Evolutionary conservation across 2,888 invertebrate genomes (phyloP), one percentile per base, ranked within the genome.

Genomic region (Halocaridina rubra): DNA sequence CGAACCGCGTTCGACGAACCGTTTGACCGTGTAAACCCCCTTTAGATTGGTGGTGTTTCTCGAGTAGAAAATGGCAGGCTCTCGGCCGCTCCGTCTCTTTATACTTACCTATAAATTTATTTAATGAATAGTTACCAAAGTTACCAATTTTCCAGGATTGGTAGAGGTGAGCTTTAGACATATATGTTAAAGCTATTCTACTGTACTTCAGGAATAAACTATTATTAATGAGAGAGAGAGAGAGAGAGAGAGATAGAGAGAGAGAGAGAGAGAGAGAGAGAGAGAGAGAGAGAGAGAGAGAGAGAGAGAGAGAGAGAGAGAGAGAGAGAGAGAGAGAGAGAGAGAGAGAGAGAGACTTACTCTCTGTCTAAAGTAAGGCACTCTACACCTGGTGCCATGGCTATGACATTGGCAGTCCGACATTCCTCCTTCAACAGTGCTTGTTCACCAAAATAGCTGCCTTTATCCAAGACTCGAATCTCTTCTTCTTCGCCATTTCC

Each of bases 401-500:
- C 98, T 69, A 96, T 96, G 24, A 97, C 96, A 88, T 96, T 97
- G 7, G 98, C 98, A 75, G 97, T 95, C 39, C 98, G 92, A 67
- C 93, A 92, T 90, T 97, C 97, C 89, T 97, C 96, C 90, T 95
- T 94, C 75, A 96, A 91, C 39, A 97, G 92, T 0, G 97, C 97
- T 90, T 96, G 94, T 90, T 97, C 97, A 0, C 97, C 97, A 90
- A 97, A 97, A 91, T 95, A 97, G 86, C 96, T 94, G 0, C 97
- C 97, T 59, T 94, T 93, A 32, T 93, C 93, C 27, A 96, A 92
- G 10, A 93, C 92, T 8, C 95, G 94, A 27, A 97, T 94, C 19
- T 94, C 92, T 86, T 93, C 92, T 88, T 95, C 95, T 81, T 92
- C 92, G 0, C 61, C 74, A n/a, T 87, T 87, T 3, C 87, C 88